phyloP scores from a whole-genome alignment of 2,797 vertebrate genomes.

The Orientallactaga sibirica region DNA sequence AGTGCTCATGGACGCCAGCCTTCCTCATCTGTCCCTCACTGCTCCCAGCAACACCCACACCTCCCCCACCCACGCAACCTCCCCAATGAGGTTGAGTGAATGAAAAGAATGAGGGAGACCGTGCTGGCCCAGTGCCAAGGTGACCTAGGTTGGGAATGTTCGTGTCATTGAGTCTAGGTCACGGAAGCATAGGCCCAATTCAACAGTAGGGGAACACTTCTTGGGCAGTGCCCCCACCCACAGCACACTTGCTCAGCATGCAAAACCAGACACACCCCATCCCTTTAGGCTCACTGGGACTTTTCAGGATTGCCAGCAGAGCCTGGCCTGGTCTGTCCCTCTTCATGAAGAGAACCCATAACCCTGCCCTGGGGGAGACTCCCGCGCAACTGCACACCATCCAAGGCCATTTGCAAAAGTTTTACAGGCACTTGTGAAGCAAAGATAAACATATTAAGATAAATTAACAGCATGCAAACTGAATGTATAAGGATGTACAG shows the following conservation, averaged over 20 bases:
- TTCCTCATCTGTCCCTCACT: neutral
- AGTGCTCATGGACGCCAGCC: neutral
- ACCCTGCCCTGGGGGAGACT: neutral
- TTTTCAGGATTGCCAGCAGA: constrained; percentile 6
- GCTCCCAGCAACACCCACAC: constrained; percentile 9
- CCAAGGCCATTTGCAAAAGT: constrained; percentile 22
- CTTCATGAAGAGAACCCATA: constrained; percentile 32
- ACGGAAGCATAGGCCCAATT: neutral
- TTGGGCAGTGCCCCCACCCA: neutral
- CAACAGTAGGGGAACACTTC: neutral
- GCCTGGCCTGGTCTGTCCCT: neutral
- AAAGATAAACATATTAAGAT: constrained; percentile 41
- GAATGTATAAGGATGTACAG: neutral
- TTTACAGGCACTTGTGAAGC: constrained; percentile 46
- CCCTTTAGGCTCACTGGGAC: neutral
- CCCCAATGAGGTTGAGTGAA: neutral
- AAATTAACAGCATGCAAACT: neutral
- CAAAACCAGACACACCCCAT: constrained; percentile 29
- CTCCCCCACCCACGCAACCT: neutral
- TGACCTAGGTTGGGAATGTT: neutral
- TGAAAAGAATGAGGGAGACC: neutral
- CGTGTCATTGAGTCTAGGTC: neutral
- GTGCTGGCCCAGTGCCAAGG: neutral
- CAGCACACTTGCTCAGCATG: neutral
- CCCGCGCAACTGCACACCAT: neutral